These are phyloP conservation scores for Chaetops frenatus DNA, from an alignment of 2,113 vertebrate species.

Conservation along the genomic window DNA sequence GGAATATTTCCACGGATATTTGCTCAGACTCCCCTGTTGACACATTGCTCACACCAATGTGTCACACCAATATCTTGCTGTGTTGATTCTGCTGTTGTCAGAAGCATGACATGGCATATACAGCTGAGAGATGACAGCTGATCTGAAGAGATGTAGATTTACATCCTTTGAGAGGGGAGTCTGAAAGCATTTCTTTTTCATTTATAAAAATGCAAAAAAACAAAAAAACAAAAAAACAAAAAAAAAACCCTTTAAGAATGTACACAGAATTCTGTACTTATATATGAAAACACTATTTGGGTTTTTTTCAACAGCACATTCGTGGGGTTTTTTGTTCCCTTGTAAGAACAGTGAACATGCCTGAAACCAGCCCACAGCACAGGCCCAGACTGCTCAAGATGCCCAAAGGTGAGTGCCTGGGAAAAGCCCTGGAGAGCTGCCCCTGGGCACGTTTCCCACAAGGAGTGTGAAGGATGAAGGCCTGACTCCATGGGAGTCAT, in stretches of 20 bases:
- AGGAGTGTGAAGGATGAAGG: neutral
- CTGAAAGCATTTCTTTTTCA: neutral
- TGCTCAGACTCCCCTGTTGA: neutral
- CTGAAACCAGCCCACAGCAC: neutral
- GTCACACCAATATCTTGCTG: neutral
- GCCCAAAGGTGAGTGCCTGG: neutral
- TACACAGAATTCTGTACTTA: neutral
- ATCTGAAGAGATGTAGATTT: neutral
- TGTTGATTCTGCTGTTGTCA: conserved; percentile 1
- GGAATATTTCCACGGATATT: neutral
- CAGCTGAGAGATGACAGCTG: neutral
- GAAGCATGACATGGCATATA: neutral
- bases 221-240: no score
- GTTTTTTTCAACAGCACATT: neutral
- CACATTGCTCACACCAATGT: neutral
- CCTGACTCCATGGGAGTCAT: neutral
- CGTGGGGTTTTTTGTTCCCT: neutral
- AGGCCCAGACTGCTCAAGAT: fast-evolving
- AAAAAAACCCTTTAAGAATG: neutral
- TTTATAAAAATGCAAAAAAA: neutral
- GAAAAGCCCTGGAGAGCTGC: neutral
- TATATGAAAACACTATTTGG: neutral
- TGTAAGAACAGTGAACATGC: neutral
- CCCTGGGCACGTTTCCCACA: neutral
- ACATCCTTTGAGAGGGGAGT: neutral